phyloP scores from a whole-genome alignment of 2,888 invertebrate genomes.

The Ctenicera cuprea region DNA sequence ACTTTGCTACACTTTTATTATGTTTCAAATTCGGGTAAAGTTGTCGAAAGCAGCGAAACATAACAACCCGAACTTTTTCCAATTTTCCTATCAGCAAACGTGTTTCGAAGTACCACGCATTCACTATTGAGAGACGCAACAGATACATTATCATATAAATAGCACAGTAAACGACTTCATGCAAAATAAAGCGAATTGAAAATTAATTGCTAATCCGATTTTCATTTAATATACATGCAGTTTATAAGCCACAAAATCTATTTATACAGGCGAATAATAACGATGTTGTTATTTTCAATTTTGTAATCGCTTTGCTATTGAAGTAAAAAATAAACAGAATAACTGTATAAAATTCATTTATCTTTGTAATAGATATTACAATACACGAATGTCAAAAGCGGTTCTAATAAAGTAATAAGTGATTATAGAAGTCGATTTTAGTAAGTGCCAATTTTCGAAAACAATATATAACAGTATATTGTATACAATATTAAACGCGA shows the following conservation, averaged over 20 bases:
- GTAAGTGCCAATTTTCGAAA: no score
- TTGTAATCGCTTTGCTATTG: no score
- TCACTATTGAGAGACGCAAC: slow-evolving; percentile 41
- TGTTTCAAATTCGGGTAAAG: neutral
- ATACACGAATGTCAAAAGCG: no score
- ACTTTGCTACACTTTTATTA: neutral
- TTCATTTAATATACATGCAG: slow-evolving; percentile 30
- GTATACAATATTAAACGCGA: no score
- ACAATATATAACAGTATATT: no score
- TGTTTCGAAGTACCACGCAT: slow-evolving; percentile 6
- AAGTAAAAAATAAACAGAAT: no score
- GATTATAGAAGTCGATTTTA: no score
- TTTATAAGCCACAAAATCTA: slow-evolving; percentile 47
- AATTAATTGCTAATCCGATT: slow-evolving; percentile 52
- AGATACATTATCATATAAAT: slow-evolving; percentile 53
- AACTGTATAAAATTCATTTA: neutral
- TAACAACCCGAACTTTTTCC: slow-evolving; percentile 2
- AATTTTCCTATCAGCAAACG: slow-evolving; percentile 3
- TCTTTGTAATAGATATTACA: no score
- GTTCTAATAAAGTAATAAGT: no score
- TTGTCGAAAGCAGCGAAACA: slow-evolving; percentile 4
- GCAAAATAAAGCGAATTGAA: slow-evolving; percentile 51
- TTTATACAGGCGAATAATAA: slow-evolving; percentile 12
- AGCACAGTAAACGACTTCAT: slow-evolving; percentile 48
- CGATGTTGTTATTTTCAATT: neutral